Percentiles rank a stretch among this genome's conserved stretches.
Conservation (phyloP, 2,113 vertebrate species). For the Lophochroa leadbeateri region DNA sequence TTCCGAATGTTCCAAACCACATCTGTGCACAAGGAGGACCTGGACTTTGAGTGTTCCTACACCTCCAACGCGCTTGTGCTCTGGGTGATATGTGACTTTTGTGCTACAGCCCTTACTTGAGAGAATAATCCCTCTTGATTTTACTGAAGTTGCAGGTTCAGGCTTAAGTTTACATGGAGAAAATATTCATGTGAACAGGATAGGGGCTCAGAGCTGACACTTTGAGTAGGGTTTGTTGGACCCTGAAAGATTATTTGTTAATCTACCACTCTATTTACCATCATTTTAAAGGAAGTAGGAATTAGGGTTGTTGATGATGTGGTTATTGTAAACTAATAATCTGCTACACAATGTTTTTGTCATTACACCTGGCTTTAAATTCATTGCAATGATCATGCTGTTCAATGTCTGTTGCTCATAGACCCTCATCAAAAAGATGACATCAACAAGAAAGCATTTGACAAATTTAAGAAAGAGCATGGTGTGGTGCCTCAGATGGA, state of each 20-base stretch:
- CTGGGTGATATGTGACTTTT: neutral
- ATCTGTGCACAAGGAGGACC: neutral
- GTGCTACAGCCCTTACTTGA: neutral
- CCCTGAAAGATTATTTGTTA: neutral
- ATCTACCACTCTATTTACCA: neutral
- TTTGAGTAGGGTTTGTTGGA: neutral
- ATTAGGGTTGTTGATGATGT: neutral
- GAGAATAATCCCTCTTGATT: neutral
- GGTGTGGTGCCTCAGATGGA: slow-evolving; percentile 85
- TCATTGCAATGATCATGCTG: neutral
- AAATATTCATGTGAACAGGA: neutral
- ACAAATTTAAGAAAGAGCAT: slow-evolving; percentile 97
- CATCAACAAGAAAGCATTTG: slow-evolving; percentile 96
- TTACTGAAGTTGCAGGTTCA: neutral
- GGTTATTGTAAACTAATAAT: neutral
- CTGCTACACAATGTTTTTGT: neutral
- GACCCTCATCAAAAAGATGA: slow-evolving; percentile 96
- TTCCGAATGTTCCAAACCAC: neutral
- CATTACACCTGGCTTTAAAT: neutral
- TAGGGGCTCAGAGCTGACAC: neutral
- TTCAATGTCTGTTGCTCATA: slow-evolving; percentile 50
- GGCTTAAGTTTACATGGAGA: neutral
- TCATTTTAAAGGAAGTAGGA: neutral
- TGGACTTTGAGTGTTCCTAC: neutral
- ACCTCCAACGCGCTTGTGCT: neutral